phyloP scores from a whole-genome alignment of 2,888 invertebrate genomes.

The Polymixis flavicincta region DNA sequence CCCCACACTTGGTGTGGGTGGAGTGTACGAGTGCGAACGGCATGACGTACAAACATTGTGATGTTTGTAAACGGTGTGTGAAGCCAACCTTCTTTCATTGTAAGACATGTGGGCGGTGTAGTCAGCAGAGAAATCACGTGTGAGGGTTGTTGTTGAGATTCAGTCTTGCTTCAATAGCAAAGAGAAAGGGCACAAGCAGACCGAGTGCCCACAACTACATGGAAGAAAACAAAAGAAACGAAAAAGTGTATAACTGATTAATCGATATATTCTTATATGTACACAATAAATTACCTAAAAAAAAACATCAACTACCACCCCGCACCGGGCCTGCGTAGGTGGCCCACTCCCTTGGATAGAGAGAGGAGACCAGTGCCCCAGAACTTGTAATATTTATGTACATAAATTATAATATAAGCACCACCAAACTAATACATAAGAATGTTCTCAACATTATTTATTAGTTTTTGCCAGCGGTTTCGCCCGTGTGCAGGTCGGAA shows the following conservation, averaged over 20 bases:
- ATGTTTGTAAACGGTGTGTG: constrained; percentile 94
- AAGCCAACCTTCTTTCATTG: constrained; percentile 97
- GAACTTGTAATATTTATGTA: too few relatives aligned
- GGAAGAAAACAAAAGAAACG: constrained; percentile 79
- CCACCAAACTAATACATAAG: not conserved
- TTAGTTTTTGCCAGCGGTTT: too few relatives aligned
- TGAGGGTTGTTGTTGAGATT: constrained; percentile 83
- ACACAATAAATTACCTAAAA: constrained; percentile 73
- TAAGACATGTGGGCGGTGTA: constrained; percentile 92
- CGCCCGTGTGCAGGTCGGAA: too few relatives aligned
- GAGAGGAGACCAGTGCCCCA: too few relatives aligned
- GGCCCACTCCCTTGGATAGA: too few relatives aligned
- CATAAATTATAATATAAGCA: too few relatives aligned
- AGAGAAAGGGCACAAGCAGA: constrained; percentile 89
- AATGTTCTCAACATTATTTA: not conserved
- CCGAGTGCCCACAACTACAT: constrained; percentile 86
- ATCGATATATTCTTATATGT: constrained; percentile 69
- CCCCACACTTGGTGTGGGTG: too few relatives aligned
- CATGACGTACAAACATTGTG: constrained; percentile 95
- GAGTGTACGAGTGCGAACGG: constrained; percentile 89
- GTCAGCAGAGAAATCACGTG: constrained; percentile 80
- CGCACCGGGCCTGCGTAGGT: too few relatives aligned
- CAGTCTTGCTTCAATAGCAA: constrained; percentile 91
- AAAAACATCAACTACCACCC: too few relatives aligned
- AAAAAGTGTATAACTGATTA: constrained; percentile 73